phyloP scores from a whole-genome alignment of 2,113 vertebrate species.

The Rhinopomastus cyanomelas region DNA sequence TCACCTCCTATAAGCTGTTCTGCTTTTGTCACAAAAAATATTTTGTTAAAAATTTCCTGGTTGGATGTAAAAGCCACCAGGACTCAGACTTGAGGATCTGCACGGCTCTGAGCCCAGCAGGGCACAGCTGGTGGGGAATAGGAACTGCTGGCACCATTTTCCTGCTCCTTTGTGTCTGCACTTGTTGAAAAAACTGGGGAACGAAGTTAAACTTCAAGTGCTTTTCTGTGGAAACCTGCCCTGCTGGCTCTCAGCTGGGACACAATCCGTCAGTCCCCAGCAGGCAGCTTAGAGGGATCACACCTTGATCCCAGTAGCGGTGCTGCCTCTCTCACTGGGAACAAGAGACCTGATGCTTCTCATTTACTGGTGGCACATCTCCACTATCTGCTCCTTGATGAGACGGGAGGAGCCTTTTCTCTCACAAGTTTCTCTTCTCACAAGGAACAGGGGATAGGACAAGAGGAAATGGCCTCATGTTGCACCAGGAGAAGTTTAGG shows the following conservation, averaged over 20 bases:
- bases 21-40: background rate
- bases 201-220: background rate
- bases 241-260: fast-evolving
- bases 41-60: background rate
- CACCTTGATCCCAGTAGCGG: background rate
- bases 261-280: background rate
- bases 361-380: background rate
- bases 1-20: background rate
- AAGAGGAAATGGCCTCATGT: too few species aligned
- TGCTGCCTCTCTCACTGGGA: background rate
- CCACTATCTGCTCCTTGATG: fast-evolving
- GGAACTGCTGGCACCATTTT: background rate
- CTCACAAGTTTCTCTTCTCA: background rate
- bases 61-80: background rate
- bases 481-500: too few species aligned
- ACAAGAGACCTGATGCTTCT: background rate
- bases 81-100: background rate
- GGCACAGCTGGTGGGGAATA: background rate
- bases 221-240: background rate
- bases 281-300: fast-evolving
- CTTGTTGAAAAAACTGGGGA: background rate
- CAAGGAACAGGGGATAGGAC: too few species aligned
- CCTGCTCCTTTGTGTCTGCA: background rate
- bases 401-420: background rate
- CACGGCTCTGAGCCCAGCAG: background rate